Base-by-base conservation (phyloP, 2,797 vertebrate genomes). In the Potorous gilbertii region DNA sequence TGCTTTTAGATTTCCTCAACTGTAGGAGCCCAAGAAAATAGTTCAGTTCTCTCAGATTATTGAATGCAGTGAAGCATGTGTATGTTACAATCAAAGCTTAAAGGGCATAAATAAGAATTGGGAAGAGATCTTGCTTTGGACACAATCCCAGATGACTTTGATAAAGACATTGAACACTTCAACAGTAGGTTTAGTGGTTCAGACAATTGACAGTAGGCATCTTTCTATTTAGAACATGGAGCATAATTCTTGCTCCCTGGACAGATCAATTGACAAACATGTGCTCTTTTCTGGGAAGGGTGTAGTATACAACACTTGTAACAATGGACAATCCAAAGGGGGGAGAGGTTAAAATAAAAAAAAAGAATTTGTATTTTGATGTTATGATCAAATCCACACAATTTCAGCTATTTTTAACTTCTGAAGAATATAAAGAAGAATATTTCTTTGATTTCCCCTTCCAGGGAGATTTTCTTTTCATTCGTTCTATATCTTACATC, bases 101-200 rank as follows among this genome's bases (percentile, higher is more conserved):
- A 56, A 46, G 46, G 91, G 4, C 28, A n/a, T 59, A 95, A 91
- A 54, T 92, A 40, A 92, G 57, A 95, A 56, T 66, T 6, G 52
- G 55, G 46, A 62, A 59, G 95, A 87, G 0, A 54, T 66, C 18
- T 94, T 94, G 55, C 56, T 96, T 90, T 91, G 46, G 52, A 95
- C n/a, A 54, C 27, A 56, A 18, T 95, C 52, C 56, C 0, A 31
- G 55, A 87, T 74, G 81, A 62, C 8, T 91, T 89, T 94, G 52
- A 94, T 89, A 94, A 50, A 87, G 4, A 46, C 28, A 56, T 4
- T 54, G 28, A 11, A 8, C 89, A 52, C 54, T 90, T 91, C 91
- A 21, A 34, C 87, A 27, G 50, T n/a, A 89, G 62, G 29, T n/a
- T 90, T 92, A 81, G 11, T 57, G 55, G n/a, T 56, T 92, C 27